Percentiles rank a stretch among this genome's conserved stretches.
Evolutionary conservation across 2,797 vertebrate genomes (phyloP).

Genomic region (Spinus pinus): DNA sequence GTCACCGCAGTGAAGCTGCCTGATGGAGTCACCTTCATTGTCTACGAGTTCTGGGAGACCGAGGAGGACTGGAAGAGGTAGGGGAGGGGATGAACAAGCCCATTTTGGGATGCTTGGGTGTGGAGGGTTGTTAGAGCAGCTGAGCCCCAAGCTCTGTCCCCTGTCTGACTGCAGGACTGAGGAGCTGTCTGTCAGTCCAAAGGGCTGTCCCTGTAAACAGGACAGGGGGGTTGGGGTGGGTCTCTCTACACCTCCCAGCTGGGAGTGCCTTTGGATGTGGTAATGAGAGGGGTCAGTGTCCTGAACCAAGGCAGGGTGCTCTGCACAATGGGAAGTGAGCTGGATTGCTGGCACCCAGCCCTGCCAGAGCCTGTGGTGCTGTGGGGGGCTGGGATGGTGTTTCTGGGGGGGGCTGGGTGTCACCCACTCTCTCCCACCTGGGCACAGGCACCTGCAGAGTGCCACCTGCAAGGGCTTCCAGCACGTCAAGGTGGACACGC

Average conservation of each 20-base stretch:
- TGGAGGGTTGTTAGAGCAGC: neutral
- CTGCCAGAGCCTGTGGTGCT: fast-evolving
- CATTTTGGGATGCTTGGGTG: neutral
- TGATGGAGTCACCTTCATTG: constrained; percentile 89
- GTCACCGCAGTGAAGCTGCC: constrained; percentile 89
- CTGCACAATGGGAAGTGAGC: neutral
- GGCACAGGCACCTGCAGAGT: constrained; percentile 89
- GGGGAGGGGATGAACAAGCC: neutral
- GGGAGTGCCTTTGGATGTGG: neutral
- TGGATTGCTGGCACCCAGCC: neutral
- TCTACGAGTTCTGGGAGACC: constrained; percentile 97
- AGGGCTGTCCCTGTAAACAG: neutral
- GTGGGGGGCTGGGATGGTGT: neutral
- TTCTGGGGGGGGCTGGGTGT: neutral
- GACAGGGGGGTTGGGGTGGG: neutral
- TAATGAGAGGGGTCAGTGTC: neutral
- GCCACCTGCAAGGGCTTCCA: constrained; percentile 89
- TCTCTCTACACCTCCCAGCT: neutral
- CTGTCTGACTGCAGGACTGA: neutral
- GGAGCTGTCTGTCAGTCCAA: neutral
- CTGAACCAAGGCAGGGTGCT: neutral
- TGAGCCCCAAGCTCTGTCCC: neutral
- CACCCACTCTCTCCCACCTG: neutral
- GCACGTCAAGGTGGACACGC: constrained; percentile 94
- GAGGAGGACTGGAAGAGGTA: constrained; percentile 96